Evolutionary conservation across 2,888 invertebrate species (phyloP).

Genomic region (Biston stratarius): DNA sequence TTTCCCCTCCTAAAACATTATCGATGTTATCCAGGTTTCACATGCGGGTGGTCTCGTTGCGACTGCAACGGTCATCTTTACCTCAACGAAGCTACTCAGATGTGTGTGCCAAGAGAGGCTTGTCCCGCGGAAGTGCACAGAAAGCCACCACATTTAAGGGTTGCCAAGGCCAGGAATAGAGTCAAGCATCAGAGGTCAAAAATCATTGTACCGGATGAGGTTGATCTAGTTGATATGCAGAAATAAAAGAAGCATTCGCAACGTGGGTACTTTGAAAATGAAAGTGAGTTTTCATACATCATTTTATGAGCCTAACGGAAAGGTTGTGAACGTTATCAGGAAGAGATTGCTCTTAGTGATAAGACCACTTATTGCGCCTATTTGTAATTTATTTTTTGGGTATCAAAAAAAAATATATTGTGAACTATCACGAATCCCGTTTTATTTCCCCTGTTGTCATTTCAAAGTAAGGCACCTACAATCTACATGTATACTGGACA

Average conservation of each 20-base stretch:
- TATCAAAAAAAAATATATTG: too few species aligned
- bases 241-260: neutral
- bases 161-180: slow-evolving; percentile 20
- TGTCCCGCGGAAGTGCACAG: slow-evolving; percentile 43
- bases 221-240: slow-evolving; percentile 30
- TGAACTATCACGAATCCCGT: too few species aligned
- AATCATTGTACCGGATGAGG: slow-evolving; percentile 29
- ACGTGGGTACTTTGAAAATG: too few species aligned
- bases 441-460: too few species aligned
- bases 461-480: too few species aligned
- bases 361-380: too few species aligned
- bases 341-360: too few species aligned
- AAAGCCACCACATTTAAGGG: slow-evolving; percentile 20
- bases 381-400: too few species aligned
- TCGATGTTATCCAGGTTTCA: slow-evolving; percentile 58
- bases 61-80: slow-evolving; percentile 67
- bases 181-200: slow-evolving; percentile 12
- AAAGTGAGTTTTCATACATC: too few species aligned
- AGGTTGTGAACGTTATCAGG: too few species aligned
- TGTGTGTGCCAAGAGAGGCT: slow-evolving; percentile 49
- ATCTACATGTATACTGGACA: too few species aligned
- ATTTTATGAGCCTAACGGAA: too few species aligned
- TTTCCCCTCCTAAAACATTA: neutral
- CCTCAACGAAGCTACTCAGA: slow-evolving; percentile 54
- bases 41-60: slow-evolving; percentile 79